Base-by-base conservation (phyloP, 2,888 invertebrate genomes). In the Agrochola circellaris region DNA sequence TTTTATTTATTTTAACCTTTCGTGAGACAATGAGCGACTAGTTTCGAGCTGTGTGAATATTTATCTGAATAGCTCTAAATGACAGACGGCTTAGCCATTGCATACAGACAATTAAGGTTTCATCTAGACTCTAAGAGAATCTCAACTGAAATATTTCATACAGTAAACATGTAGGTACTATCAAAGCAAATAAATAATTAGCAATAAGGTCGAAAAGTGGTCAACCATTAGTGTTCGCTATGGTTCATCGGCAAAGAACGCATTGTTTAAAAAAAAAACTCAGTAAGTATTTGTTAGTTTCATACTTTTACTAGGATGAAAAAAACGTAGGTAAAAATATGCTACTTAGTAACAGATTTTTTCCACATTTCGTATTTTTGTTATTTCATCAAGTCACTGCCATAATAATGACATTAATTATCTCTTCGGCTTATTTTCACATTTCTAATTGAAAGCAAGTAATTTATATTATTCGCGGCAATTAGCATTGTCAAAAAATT, bases 1-100 rank as follows among this genome's bases (percentile, higher is more conserved):
- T 74, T 90, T 86, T 89, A 82, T 88, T 87, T 88, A 79, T 87
- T 89, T 84, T 87, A 89, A 89, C 85, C 89, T 90, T 90, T 89
- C 76, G 66, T 75, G 78, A 87, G 82, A 90, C 90, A 89, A 88
- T 89, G 81, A 89, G 75, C 45, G 72, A 73, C 70, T 70, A 61
- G 38, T 60, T 78, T 70, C 26, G 74, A 45, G 26, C 38, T 60
- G 54, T 73, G 82, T 65, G 73, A 86, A 77, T 66, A n/a, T 75
- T 58, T 81, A 30, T 68, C 42, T 73, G 26, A 82, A 69, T 70
- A 62, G 62, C 26, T 77, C n/a, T 67, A 58, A 82, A 71, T 73
- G 62, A 71, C 54, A 68, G 61, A 56, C 58, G 62, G 58, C 61
- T 60, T 61, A 30, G 48, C 20, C 75, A 48, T 71, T 75, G 65